Base-by-base conservation (phyloP, 1,140 invertebrate genomes). In the Cepaea nemoralis region DNA sequence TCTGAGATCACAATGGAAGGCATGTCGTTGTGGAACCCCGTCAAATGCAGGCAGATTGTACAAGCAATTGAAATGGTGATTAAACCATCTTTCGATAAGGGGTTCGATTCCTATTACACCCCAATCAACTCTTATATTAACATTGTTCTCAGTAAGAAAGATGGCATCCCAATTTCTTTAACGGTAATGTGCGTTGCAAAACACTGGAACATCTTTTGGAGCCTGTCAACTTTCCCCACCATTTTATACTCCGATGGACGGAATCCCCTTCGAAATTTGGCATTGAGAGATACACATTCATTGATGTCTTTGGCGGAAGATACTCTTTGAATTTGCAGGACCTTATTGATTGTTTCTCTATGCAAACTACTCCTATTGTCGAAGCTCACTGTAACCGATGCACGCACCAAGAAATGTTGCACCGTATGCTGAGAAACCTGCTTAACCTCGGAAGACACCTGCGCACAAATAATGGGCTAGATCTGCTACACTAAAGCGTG, bases 101-200 rank as follows among this genome's bases (percentile, higher is more conserved):
- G 33, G 5, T 66, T 77, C 35, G 31, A 59, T 35, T 24, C 8
- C 22, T 77, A 77, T 27, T 77, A 35, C 37, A n/a, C 45, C 1
- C 50, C 75, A 8, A 19, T 12, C 0, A 77, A 77, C 24, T 77
- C 75, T 59, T 77, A 8, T 35, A 77, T 77, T 14, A 77, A 77
- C 31, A 12, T 59, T 37, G 75, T 77, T 45, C 75, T 77, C 16
- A 42, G 40, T 33, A 39, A 40, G 16, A 77, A 37, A 66, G 42
- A 77, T 24, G 75, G 50, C 6, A 77, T 77, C 24, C 75, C 48
- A 31, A 77, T 77, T 6, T 66, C 75, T 66, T 42, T 77, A 35
- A 66, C 35, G 37, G 50, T 77, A 1, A 59, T 63, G 55, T 33
- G 55, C 16, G 39, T 77, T 31, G 75, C 75, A 27, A 59, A 50